Evolutionary conservation across 2,888 invertebrate species (phyloP).

Genomic region (Andrena bicolor): DNA sequence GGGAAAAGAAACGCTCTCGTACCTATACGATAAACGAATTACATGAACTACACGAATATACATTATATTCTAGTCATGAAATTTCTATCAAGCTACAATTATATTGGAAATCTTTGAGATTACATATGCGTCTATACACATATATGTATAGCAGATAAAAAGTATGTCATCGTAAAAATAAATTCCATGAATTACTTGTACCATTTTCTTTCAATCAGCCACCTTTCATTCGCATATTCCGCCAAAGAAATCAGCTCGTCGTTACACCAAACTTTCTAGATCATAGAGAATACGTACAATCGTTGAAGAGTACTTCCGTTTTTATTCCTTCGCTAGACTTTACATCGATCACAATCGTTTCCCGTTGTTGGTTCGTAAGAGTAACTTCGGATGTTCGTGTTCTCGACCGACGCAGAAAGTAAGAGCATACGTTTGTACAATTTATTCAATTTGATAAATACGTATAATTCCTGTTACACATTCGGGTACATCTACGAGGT

Average conservation of each 20-base stretch:
- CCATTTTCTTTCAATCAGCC: background rate
- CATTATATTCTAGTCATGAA: constrained; percentile 72
- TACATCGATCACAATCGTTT: background rate
- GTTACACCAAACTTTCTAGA: background rate
- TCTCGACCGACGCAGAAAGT: background rate
- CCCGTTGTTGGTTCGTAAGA: background rate
- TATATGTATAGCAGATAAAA: constrained; percentile 35
- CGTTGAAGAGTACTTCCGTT: background rate
- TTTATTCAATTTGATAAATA: constrained; percentile 7
- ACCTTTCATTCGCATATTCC: too few species aligned
- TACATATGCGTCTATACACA: constrained; percentile 27
- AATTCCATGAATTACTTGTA: constrained; percentile 38
- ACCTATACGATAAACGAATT: constrained; percentile 65
- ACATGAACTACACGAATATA: constrained; percentile 19
- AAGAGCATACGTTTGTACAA: background rate
- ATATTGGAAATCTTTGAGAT: constrained; percentile 27
- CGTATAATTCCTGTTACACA: background rate
- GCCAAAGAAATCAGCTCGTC: too few species aligned
- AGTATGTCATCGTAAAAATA: constrained; percentile 29
- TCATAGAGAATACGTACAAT: background rate
- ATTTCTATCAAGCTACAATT: constrained; percentile 65
- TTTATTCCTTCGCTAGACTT: background rate
- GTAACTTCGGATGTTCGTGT: background rate
- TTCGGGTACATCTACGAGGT: background rate
- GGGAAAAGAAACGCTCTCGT: constrained; percentile 80